A percentile compares a stretch with the other conserved stretches of the same genome.
phyloP scores from a whole-genome alignment of 2,797 vertebrate genomes.

The Sebastes vulpes region DNA sequence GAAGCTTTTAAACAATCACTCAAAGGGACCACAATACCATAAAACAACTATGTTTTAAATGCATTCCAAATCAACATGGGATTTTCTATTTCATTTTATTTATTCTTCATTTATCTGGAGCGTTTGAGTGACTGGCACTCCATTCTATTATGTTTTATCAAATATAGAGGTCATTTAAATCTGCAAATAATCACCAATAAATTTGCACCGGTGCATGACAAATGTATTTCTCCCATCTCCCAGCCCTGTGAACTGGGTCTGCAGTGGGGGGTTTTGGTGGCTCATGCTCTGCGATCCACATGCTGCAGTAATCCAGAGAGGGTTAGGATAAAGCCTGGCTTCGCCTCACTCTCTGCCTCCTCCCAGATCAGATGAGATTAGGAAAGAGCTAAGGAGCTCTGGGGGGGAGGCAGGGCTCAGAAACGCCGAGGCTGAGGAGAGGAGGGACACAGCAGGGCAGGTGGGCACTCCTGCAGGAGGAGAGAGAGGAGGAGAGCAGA shows the following conservation, averaged over 20 bases:
- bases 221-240: conserved; percentile 31
- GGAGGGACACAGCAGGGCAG: conserved; percentile 58
- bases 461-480: conserved; percentile 45
- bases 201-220: conserved; percentile 13
- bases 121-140: conserved; percentile 23
- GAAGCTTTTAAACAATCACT: conserved; percentile 34
- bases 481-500: conserved; percentile 8
- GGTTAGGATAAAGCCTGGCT: conserved; percentile 70
- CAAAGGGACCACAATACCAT: not conserved
- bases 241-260: conserved; percentile 24
- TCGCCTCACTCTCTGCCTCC: conserved; percentile 71
- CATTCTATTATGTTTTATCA: conserved; percentile 15
- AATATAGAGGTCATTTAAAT: conserved; percentile 25
- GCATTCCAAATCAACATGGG: conserved; percentile 28
- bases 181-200: conserved; percentile 6
- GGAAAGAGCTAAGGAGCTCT: conserved; percentile 67
- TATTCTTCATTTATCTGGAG: conserved; percentile 9
- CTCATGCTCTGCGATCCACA: conserved; percentile 55
- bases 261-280: conserved; percentile 42
- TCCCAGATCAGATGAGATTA: conserved; percentile 82
- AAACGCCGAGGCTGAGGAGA: conserved; percentile 52
- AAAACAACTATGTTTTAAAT: not conserved
- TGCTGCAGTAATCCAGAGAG: conserved; percentile 72
- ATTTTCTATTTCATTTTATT: conserved; percentile 29
- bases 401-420: conserved; percentile 47